These are phyloP conservation scores for Hypomecis atomaria DNA, from an alignment of 2,888 invertebrate species.

Conservation along the genomic window DNA sequence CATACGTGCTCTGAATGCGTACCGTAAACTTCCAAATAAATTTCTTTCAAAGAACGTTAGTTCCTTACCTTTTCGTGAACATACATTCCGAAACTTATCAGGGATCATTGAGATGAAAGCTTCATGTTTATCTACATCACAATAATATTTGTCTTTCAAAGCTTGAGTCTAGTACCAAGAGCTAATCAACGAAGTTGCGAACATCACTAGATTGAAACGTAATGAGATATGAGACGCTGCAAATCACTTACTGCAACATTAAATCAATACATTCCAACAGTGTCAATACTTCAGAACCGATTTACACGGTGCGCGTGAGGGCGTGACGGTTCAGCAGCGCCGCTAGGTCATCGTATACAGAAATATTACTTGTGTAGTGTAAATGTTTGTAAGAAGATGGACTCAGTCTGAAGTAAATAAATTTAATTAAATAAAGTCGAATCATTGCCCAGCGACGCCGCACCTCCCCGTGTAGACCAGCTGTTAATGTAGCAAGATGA, in stretches of 20 bases:
- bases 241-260: constrained; percentile 17
- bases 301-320: too few species aligned
- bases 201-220: background rate
- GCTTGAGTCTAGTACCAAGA: background rate
- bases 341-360: too few species aligned
- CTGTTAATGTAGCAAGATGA: background rate
- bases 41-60: background rate
- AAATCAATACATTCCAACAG: constrained; percentile 20
- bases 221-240: background rate
- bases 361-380: too few species aligned
- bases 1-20: too few species aligned
- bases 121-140: background rate
- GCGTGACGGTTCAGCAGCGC: too few species aligned
- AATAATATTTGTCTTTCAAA: background rate
- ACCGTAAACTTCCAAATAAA: too few species aligned
- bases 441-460: too few species aligned
- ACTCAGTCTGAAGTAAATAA: too few species aligned
- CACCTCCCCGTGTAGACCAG: too few species aligned
- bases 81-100: background rate
- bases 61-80: background rate
- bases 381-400: too few species aligned
- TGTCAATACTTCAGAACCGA: constrained; percentile 15
- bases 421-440: too few species aligned
- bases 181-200: constrained; percentile 5
- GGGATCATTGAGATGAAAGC: background rate